Evolutionary conservation across 2,888 invertebrate genomes (phyloP).

Genomic region (Pyrrhia umbra): DNA sequence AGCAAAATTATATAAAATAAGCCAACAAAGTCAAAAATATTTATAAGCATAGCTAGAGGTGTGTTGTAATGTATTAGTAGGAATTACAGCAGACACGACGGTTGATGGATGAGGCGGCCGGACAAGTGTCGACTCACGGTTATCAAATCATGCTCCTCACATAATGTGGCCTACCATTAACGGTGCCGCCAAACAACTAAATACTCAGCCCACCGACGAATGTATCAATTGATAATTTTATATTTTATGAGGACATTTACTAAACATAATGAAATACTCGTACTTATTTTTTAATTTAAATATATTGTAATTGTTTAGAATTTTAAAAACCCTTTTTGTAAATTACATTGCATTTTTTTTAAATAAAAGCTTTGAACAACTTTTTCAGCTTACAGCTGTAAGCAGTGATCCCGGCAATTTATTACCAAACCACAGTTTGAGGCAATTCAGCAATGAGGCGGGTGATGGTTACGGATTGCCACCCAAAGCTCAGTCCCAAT

Average conservation of each 20-base stretch:
- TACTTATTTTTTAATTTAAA: not conserved
- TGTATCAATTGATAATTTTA: conserved; percentile 37
- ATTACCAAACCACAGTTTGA: conserved; percentile 9
- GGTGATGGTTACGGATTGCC: conserved; percentile 19
- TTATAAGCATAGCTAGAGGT: conserved; percentile 17
- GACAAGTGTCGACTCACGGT: conserved; percentile 73
- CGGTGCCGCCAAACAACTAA: conserved; percentile 42
- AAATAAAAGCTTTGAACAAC: not conserved
- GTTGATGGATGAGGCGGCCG: conserved; percentile 73
- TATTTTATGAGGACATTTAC: conserved; percentile 39
- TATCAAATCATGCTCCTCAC: conserved; percentile 72
- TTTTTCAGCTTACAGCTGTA: conserved; percentile 19
- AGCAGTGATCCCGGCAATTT: conserved; percentile 17
- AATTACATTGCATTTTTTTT: too few relatives aligned
- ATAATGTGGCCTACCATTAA: conserved; percentile 52
- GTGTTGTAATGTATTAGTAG: conserved; percentile 60
- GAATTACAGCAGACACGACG: conserved; percentile 63
- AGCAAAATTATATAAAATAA: conserved; percentile 4
- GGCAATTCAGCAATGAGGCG: not conserved
- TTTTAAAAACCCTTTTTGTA: too few relatives aligned
- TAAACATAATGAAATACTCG: not conserved
- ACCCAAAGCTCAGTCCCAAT: not conserved
- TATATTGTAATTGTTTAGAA: too few relatives aligned
- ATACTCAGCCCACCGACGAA: conserved; percentile 27
- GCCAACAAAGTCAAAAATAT: conserved; percentile 21